Conservation (phyloP, 2,888 invertebrate species). For the Allophyes oxyacanthae region DNA sequence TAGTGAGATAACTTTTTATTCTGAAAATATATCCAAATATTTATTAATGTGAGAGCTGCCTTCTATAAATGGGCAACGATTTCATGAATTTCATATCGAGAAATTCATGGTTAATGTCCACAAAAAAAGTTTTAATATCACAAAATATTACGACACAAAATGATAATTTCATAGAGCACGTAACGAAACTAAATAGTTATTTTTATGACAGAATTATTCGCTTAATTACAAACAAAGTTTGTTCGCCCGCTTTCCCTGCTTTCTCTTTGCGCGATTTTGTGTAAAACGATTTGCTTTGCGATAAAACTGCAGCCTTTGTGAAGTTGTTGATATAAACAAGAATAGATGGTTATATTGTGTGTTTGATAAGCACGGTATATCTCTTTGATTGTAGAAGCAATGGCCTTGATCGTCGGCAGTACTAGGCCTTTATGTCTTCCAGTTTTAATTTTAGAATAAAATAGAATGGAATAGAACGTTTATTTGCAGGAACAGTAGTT, state of each 20-base stretch:
- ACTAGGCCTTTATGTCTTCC: too few species aligned
- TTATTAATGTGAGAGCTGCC: too few species aligned
- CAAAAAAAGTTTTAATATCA: neutral
- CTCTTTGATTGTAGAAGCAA: neutral
- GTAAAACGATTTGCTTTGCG: slow-evolving; percentile 53
- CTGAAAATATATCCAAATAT: too few species aligned
- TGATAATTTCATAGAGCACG: slow-evolving; percentile 39
- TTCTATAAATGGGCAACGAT: too few species aligned
- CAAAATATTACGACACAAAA: slow-evolving; percentile 12
- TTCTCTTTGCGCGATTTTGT: slow-evolving; percentile 50
- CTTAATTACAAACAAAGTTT: slow-evolving; percentile 59
- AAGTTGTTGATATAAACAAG: slow-evolving; percentile 15
- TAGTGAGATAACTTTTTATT: too few species aligned
- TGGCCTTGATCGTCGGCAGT: neutral
- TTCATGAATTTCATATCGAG: too few species aligned
- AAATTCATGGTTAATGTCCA: too few species aligned
- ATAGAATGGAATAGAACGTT: too few species aligned
- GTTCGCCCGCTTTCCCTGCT: slow-evolving; percentile 57
- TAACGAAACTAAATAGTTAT: slow-evolving; percentile 50
- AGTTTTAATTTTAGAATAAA: too few species aligned
- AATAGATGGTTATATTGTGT: slow-evolving; percentile 10
- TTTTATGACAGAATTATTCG: slow-evolving; percentile 59
- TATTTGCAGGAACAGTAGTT: too few species aligned
- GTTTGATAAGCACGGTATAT: neutral
- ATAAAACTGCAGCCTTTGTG: slow-evolving; percentile 37